These are phyloP conservation scores for Eudemis profundana DNA, from an alignment of 2,888 invertebrate species.

Conservation along the genomic window DNA sequence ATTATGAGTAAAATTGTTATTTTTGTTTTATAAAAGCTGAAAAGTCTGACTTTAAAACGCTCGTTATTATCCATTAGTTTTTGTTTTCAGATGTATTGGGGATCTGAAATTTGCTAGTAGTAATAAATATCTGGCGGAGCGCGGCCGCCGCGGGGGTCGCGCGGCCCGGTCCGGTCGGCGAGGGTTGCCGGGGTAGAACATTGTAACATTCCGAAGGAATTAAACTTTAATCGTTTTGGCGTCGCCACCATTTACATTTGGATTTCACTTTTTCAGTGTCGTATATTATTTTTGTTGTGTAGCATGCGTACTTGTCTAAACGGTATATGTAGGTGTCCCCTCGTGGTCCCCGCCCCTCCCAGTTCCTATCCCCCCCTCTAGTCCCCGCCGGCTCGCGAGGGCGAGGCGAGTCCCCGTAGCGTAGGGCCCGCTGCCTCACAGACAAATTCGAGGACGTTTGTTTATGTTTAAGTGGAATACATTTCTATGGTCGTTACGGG, in stretches of 20 bases:
- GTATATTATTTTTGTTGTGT: conserved; percentile 23
- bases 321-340: no score
- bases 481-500: conserved; percentile 73
- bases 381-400: conserved; percentile 75
- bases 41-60: conserved; percentile 83
- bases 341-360: no score
- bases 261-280: conserved; percentile 42
- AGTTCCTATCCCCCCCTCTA: conserved; percentile 78
- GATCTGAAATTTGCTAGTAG: conserved; percentile 76
- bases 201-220: conserved; percentile 78
- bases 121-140: conserved; percentile 69
- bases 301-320: background rate
- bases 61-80: conserved; percentile 67
- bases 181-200: conserved; percentile 72
- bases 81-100: conserved; percentile 71
- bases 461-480: conserved; percentile 77
- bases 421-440: conserved; percentile 59
- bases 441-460: conserved; percentile 63
- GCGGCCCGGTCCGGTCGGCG: conserved; percentile 59
- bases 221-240: conserved; percentile 65
- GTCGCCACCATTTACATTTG: conserved; percentile 53
- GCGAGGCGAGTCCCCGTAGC: conserved; percentile 53
- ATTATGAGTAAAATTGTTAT: conserved; percentile 79
- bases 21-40: conserved; percentile 79
- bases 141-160: conserved; percentile 68